Conservation (phyloP, 2,888 invertebrate species). For the Holacanthella duospinosa region DNA sequence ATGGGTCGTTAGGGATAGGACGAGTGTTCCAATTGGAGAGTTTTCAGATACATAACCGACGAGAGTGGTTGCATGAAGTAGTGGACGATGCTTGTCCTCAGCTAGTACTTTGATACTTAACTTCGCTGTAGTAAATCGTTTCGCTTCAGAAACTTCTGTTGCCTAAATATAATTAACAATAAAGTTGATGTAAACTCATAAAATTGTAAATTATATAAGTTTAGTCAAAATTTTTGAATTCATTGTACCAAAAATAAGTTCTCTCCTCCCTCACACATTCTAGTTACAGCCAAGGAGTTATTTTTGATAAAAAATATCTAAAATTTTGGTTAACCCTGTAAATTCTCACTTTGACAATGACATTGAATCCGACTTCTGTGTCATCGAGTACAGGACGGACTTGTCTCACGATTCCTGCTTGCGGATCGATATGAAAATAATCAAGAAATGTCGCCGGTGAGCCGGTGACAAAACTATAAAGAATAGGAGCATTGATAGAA, state of each 20-base stretch:
- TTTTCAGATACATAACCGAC: constrained; percentile 77
- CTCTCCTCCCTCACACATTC: too few relatives aligned
- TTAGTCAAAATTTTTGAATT: background rate
- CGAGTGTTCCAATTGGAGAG: constrained; percentile 69
- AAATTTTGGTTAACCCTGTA: background rate
- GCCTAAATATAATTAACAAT: constrained; percentile 58
- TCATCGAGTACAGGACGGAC: constrained; percentile 68
- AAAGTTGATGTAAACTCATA: background rate
- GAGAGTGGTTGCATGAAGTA: constrained; percentile 57
- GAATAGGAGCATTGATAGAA: constrained; percentile 69
- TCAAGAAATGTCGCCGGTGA: constrained; percentile 63
- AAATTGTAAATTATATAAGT: background rate
- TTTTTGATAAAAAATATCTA: too few relatives aligned
- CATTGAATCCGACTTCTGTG: constrained; percentile 60
- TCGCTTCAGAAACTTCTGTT: constrained; percentile 67
- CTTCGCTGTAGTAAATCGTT: constrained; percentile 71
- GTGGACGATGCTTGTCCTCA: constrained; percentile 75
- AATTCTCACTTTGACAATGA: constrained; percentile 59
- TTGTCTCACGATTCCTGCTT: constrained; percentile 70
- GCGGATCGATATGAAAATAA: constrained; percentile 72
- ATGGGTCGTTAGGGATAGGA: constrained; percentile 53
- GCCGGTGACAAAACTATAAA: constrained; percentile 70
- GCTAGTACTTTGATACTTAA: constrained; percentile 70
- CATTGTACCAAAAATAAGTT: too few relatives aligned
- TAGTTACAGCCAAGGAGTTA: too few relatives aligned